A percentile compares a stretch with the other conserved stretches of the same genome.
Conservation (phyloP, 2,888 invertebrate genomes). For the Acanthococcus lagerstroemiae region DNA sequence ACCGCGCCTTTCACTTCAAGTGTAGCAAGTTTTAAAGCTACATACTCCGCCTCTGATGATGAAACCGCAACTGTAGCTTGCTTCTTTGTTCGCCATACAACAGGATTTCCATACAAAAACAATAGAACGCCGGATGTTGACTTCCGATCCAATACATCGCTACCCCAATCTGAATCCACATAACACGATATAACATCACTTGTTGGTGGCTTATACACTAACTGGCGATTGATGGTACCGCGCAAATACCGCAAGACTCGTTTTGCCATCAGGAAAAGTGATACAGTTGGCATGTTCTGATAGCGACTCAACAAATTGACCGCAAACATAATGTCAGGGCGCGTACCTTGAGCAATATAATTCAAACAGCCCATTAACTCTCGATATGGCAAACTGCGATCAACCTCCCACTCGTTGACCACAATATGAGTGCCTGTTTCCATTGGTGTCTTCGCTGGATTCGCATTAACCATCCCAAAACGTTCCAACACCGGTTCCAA, state of each 20-base stretch:
- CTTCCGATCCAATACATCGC: not conserved
- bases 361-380: too few relatives aligned
- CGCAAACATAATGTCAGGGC: not conserved
- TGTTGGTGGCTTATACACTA: not conserved
- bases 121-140: not conserved
- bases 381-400: not conserved
- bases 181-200: not conserved
- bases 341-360: not conserved
- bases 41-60: not conserved
- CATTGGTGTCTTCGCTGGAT: not conserved
- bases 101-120: not conserved
- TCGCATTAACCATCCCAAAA: not conserved
- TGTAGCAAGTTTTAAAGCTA: not conserved
- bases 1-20: not conserved
- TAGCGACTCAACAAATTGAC: not conserved
- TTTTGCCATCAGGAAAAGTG: not conserved
- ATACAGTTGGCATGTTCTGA: not conserved
- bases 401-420: not conserved
- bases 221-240: not conserved
- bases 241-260: not conserved
- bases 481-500: not conserved
- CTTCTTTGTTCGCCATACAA: not conserved
- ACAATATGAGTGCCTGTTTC: not conserved
- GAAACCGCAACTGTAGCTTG: not conserved
- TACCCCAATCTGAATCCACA: not conserved